Evolutionary conservation across 1,140 invertebrate genomes (phyloP).

Genomic region (Ylistrum balloti): DNA sequence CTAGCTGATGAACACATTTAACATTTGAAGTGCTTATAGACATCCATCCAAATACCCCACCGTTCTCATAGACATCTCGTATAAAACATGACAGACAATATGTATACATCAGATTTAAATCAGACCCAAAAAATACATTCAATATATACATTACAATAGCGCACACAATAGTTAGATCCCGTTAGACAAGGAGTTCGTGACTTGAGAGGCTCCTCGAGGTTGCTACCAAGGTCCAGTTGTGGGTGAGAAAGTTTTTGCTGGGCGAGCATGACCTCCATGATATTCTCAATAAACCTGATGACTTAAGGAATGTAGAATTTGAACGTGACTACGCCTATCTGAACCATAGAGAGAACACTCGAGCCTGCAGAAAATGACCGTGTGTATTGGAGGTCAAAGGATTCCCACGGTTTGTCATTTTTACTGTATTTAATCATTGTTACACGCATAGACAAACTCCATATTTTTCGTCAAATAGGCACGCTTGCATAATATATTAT

Average conservation of each 20-base stretch:
- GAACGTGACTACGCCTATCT: too few relatives aligned
- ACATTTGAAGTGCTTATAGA: neutral
- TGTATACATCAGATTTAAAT: neutral
- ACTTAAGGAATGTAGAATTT: too few relatives aligned
- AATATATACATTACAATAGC: slow-evolving; percentile 22
- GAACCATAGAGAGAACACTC: neutral
- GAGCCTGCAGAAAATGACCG: neutral
- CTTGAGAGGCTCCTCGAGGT: neutral
- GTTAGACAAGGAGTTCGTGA: neutral
- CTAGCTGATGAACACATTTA: neutral
- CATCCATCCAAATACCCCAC: neutral
- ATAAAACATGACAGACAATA: neutral
- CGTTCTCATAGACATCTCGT: neutral
- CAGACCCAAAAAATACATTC: neutral
- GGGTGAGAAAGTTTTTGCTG: neutral
- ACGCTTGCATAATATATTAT: too few relatives aligned
- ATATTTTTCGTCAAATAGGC: too few relatives aligned
- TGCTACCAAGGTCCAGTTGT: neutral
- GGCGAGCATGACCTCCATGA: neutral
- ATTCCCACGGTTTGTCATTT: neutral
- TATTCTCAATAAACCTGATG: too few relatives aligned
- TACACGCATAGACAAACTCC: too few relatives aligned
- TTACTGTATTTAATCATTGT: neutral
- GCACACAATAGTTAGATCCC: neutral
- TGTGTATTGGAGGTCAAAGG: neutral